Conservation (phyloP, 2,888 invertebrate species). For the Drosophila paramelanica region DNA sequence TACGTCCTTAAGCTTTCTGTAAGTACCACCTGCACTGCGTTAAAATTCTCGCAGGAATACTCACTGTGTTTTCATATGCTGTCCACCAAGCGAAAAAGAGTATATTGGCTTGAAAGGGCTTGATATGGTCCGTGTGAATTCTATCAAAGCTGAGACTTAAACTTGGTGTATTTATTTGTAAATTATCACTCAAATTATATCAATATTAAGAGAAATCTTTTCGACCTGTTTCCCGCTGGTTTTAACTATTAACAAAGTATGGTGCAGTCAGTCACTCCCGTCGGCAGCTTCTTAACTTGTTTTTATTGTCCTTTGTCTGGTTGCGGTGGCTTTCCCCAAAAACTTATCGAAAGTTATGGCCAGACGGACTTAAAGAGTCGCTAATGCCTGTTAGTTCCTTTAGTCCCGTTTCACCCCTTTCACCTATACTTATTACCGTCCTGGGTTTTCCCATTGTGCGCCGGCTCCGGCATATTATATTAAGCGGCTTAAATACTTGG, state of each 20-base stretch:
- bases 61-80: not conserved
- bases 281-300: not conserved
- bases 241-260: not conserved
- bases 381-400: slow-evolving; percentile 41
- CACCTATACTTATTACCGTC: too few relatives aligned
- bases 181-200: too few relatives aligned
- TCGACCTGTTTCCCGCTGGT: too few relatives aligned
- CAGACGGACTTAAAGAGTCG: slow-evolving; percentile 37
- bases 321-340: slow-evolving; percentile 6
- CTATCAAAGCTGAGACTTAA: too few relatives aligned
- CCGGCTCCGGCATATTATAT: slow-evolving; percentile 28
- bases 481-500: slow-evolving; percentile 44
- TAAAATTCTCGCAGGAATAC: not conserved
- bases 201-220: too few relatives aligned
- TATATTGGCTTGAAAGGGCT: not conserved
- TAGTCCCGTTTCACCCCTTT: not conserved
- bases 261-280: not conserved
- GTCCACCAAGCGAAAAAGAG: not conserved
- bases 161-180: too few relatives aligned
- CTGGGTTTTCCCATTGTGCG: slow-evolving; percentile 24
- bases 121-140: too few relatives aligned
- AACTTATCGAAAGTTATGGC: slow-evolving; percentile 43
- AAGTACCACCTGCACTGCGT: slow-evolving; percentile 14
- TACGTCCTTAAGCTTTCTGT: slow-evolving; percentile 26
- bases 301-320: slow-evolving; percentile 16